Conservation (phyloP, 2,113 vertebrate genomes). For the Micronycteris hirsuta region DNA sequence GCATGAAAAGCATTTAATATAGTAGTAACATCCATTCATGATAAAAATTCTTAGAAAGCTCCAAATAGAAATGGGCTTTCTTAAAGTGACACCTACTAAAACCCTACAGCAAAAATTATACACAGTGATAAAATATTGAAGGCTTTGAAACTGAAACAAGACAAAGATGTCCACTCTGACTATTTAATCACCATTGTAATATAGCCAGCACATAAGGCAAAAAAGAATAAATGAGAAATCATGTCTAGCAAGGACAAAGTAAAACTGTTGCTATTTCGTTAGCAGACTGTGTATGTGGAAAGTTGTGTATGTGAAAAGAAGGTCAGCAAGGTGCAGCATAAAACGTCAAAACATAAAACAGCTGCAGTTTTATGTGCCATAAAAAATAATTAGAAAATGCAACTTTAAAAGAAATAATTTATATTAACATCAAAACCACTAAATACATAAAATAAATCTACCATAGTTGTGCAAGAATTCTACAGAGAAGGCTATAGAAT, state of each 20-base stretch:
- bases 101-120: background rate
- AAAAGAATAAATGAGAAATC: background rate
- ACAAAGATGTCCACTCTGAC: background rate
- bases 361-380: background rate
- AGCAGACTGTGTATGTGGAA: background rate
- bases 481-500: conserved; percentile 17
- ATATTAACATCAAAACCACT: background rate
- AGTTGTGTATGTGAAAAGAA: background rate
- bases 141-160: background rate
- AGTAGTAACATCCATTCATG: background rate
- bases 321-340: background rate
- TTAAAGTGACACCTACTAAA: background rate
- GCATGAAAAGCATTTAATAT: background rate
- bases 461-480: background rate
- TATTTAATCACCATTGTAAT: background rate
- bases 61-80: background rate
- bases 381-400: conserved; percentile 18
- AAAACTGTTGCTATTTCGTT: background rate
- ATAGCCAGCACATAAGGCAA: background rate
- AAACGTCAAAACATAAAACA: conserved; percentile 6
- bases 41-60: conserved; percentile 52
- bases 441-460: conserved; percentile 23
- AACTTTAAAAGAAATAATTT: conserved; percentile 8
- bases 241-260: background rate
- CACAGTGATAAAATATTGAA: background rate